phyloP scores from a whole-genome alignment of 2,113 vertebrate genomes.

The Setophaga kirtlandii region DNA sequence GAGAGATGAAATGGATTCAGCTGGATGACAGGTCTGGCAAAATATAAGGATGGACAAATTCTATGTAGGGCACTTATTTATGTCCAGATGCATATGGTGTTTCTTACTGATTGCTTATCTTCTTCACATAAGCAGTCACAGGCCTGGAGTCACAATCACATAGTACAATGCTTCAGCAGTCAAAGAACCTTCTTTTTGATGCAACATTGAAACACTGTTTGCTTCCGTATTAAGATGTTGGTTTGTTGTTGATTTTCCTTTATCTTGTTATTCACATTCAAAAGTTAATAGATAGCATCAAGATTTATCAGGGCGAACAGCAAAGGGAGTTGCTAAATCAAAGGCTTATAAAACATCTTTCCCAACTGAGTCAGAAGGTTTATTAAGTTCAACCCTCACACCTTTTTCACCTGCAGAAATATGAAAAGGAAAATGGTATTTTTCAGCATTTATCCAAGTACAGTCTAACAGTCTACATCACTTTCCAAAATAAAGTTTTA shows the following conservation, averaged over 20 bases:
- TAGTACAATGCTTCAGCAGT: conserved; percentile 71
- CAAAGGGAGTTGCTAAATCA: conserved; percentile 61
- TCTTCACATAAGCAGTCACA: conserved; percentile 70
- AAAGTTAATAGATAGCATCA: conserved; percentile 69
- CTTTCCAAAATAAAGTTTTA: neutral
- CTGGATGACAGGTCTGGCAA: conserved; percentile 76
- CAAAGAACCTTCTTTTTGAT: conserved; percentile 68
- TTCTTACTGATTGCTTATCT: conserved; percentile 68
- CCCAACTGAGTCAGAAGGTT: conserved; percentile 86
- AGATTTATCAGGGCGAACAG: conserved; percentile 51
- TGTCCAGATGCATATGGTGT: conserved; percentile 71
- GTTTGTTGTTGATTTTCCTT: conserved; percentile 66
- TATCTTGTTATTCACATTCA: conserved; percentile 71
- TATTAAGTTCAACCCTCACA: conserved; percentile 92
- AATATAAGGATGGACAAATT: conserved; percentile 75
- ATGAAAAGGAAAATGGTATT: neutral
- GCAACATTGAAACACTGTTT: conserved; percentile 61
- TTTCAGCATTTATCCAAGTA: neutral
- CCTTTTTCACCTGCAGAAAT: conserved; percentile 87
- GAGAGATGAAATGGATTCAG: conserved; percentile 76
- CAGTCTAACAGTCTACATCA: neutral
- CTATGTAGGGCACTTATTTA: conserved; percentile 76
- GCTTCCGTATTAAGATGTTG: conserved; percentile 63
- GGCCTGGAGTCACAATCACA: conserved; percentile 71
- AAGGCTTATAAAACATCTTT: conserved; percentile 75